Base-by-base conservation (phyloP, 2,888 invertebrate species). In the Amblyjoppa proteus region DNA sequence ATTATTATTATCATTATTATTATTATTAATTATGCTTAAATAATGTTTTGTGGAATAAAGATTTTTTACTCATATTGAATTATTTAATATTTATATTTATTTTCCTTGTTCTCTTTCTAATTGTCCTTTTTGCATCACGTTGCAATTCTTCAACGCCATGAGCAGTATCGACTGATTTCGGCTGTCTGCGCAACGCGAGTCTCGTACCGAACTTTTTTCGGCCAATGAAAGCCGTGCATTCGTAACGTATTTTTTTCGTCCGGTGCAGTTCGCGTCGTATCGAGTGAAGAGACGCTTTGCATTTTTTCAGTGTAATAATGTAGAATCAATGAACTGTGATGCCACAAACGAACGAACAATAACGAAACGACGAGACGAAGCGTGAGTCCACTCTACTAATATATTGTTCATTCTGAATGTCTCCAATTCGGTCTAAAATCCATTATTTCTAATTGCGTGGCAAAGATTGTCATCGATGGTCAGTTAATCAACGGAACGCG, bases 241-340 rank as follows among this genome's bases (percentile, higher is more conserved):
- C 34, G 34, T 16, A 34, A 64, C 6, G n/a, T 16, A n/a, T 4
- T 49, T 61, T 61, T 34, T 31, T 11, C 16, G n/a, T 31, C 34
- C 31, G 2, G 31, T 5, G 64, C n/a, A n/a, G 51, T 75, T 64
- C 66, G 78, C 41, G 53, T 61, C 70, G 86, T 86, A 87, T 83
- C 84, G 87, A 88, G 68, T 83, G n/a, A 85, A 86, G 85, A 88
- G 86, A 88, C 88, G 87, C 86, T 83, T 87, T 86, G 84, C 84
- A 86, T 86, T 81, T 61, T 28, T 53, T 71, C 66, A 84, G 78
- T 77, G 77, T 64, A 53, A 81, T 51, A 31, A 53, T 16, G 16
- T 31, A n/a, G 49, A 53, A 45, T 61, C 13, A 11, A 16, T 58
- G 56, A 49, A 9, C 16, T 53, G 3, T 20, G 25, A 56, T 49